Evolutionary conservation across 92 coral and sea anemone species (phyloP), one percentile per base, ranked within the genome.

Genomic region (Phenganax subtilis): DNA sequence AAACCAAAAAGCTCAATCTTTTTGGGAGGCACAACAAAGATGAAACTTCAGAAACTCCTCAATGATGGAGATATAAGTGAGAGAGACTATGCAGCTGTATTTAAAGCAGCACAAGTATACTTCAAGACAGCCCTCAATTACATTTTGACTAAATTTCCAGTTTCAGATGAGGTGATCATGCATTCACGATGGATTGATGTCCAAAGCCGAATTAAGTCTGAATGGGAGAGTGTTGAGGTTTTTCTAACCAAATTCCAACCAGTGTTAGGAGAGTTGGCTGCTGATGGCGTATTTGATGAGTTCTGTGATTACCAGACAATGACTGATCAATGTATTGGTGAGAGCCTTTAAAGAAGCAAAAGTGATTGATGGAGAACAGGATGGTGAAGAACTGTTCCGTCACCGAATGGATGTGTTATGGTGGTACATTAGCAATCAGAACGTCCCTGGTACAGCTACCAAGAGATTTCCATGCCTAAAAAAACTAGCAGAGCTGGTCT

Each of bases 401-500:
- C 31, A 83, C 85, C 30, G 76, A 15, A 51, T 81, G 25, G 75
- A 62, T 30, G 52, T 31, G n/a, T 31, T 78, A 55, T 78, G 82
- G 82, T 78, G 72, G 82, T 30, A 78, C 16, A 12, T 78, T 30
- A 51, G 57, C 37, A 31, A 57, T 29, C 52, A 31, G 73, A 17
- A 15, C 8, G 16, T 37, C 47, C 47, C 47, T 37, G 47, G 47
- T 27, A 7, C 72, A 66, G 11, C 30, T 9, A 16, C 72, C 47
- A 85, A 57, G 11, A 54, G 83, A 76, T 80, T 84, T 72, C 10
- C 29, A 12, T 56, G 85, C 75, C 83, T 89, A 7, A 76, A 55
- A 44, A 84, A 76, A n/a, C 85, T 89, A n/a, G 86, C 88, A 80
- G 87, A 84, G 81, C 85, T 82, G 74, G 92, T 89, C 27, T 9